Base-by-base conservation (phyloP, 1,140 invertebrate species). In the Sinonovacula constricta region DNA sequence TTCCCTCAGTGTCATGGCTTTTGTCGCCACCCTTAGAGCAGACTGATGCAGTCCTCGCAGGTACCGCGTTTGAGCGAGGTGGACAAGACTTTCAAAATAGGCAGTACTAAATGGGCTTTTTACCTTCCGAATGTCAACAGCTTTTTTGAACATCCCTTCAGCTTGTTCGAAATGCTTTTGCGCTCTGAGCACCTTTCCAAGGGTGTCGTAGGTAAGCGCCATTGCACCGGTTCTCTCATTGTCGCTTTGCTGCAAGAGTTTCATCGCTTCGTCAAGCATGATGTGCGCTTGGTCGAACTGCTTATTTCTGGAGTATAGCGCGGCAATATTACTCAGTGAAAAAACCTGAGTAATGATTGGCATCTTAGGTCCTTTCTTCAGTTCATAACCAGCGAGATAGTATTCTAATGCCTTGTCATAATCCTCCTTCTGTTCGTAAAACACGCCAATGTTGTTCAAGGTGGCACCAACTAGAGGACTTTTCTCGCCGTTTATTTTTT, bases 391-490 rank as follows among this genome's bases (percentile, higher is more conserved):
- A 39, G 65, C 30, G 33, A 57, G 22, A 56, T 67, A 68, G 26
- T 67, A 68, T 24, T 68, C 33, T 3, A 77, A 51, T 15, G 74
- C 63, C 14, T 60, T 57, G 26, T 68, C 33, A 49, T 26, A 2
- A 34, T 77, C 74, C 14, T 53, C 74, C 26, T 30, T 67, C 34
- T 77, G 74, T 7, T 67, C 53, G 33, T 68, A 77, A 45, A 77
- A 60, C 5, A 77, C n/a, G 33, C 74, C 74, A 5, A 77, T 67
- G 31, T 77, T 67, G 34, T 77, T 68, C 4, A 57, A 45, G 12
- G 53, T 66, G n/a, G 54, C 33, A 15, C 74, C 74, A 51, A 77
- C 34, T 5, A 26, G 5, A 7, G 74, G 74, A 51, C 68, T 51
- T 31, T 77, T 67, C 36, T 67, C 34, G 3, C 65, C 62, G 57